phyloP scores from a whole-genome alignment of 2,797 vertebrate genomes.

The Pangasius larnaudii region DNA sequence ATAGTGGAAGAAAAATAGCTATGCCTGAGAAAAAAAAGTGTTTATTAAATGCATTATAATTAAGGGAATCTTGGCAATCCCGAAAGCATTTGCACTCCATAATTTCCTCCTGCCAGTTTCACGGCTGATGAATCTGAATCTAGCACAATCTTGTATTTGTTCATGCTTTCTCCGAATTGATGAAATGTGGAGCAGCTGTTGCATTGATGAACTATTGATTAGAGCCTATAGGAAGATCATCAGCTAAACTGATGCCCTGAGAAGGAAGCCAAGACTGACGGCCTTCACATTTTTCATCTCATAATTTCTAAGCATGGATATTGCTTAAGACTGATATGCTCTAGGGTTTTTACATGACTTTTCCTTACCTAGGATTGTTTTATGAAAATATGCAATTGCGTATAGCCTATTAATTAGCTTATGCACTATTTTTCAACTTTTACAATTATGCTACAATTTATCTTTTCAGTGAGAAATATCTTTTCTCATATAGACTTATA shows the following conservation, averaged over 20 bases:
- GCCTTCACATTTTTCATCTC: slow-evolving; percentile 14
- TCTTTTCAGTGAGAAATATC: background rate
- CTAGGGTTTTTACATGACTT: background rate
- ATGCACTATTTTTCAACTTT: background rate
- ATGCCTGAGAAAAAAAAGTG: background rate
- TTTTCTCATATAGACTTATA: background rate
- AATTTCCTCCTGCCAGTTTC: background rate
- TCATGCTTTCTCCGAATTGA: slow-evolving; percentile 16
- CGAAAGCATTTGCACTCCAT: background rate
- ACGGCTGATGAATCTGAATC: slow-evolving; percentile 9
- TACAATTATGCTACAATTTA: background rate
- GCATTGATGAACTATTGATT: slow-evolving; percentile 57
- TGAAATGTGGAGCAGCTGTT: slow-evolving; percentile 43
- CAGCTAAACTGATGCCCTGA: slow-evolving; percentile 20
- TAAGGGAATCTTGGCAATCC: background rate
- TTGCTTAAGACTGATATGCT: background rate
- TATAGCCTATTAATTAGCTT: background rate
- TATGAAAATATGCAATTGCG: background rate
- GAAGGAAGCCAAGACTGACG: slow-evolving; percentile 25
- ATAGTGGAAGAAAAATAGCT: background rate
- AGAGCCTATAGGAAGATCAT: slow-evolving; percentile 38
- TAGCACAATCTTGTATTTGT: slow-evolving; percentile 20
- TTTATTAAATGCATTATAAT: slow-evolving; percentile 28
- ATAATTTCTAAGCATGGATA: background rate
- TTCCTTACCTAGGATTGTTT: background rate